Base-by-base conservation (phyloP, 92 coral and sea anemone genomes). In the Zoanthus solanderi region DNA sequence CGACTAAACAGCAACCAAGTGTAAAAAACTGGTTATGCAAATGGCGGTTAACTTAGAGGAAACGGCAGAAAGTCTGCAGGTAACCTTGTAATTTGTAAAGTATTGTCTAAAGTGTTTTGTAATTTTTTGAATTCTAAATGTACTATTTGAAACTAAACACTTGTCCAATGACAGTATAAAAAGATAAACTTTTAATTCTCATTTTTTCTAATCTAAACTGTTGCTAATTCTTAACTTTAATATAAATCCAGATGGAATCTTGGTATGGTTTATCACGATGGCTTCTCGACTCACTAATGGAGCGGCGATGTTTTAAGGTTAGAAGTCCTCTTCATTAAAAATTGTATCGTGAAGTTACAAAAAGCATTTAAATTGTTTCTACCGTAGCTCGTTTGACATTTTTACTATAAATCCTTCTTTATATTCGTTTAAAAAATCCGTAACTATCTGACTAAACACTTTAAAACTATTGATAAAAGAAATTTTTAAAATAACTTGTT, bases 271-370 rank as follows among this genome's bases (percentile, higher is more conserved):
- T 97, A 71, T 94, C 98, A 58, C 78, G 96, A 84, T 97, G 99
- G 99, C 91, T 97, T 31, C 93, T 97, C 75, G 83, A 95, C 84
- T 97, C 99, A 28, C 87, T 97, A 45, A 80, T 89, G 92, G 97
- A 97, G 79, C 95, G 96, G 34, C 91, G 94, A 37, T 97, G 99
- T 84, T 97, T 97, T 78, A 95, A 97, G 99, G 99, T 97, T 81
- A 90, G 98, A 74, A 34, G 72, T 69, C 29, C 56, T 34, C 58
- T 50, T 44, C 42, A 29, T 46, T 74, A 73, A 65, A 44, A 63
- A 56, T 65, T 71, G 44, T 81, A n/a, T 71, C 85, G 63, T 65
- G 60, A n/a, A 45, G 18, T 81, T 60, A 46, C 85, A 81, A 75
- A 63, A 65, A 81, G 66, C 75, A 81, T 81, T 60, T 66, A 52